These are phyloP conservation scores for Trinorchestia longiramus DNA, from an alignment of 1,140 invertebrate genomes.

Conservation along the genomic window DNA sequence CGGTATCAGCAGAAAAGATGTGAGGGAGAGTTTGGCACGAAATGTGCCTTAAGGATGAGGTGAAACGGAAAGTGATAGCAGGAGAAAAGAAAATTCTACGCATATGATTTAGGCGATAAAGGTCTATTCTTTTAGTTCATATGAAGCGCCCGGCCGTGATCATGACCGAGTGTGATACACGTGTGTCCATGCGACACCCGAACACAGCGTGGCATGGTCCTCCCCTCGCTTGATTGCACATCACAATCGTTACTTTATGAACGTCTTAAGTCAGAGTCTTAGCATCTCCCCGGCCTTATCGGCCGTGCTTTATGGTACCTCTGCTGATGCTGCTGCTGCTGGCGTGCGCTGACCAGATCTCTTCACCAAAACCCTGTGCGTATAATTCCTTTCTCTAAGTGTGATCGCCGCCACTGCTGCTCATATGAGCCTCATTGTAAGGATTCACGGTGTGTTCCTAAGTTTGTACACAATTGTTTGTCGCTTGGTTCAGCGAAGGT, in stretches of 20 bases:
- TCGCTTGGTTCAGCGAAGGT: no score
- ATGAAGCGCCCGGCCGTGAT: background rate
- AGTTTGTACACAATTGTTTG: no score
- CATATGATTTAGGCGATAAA: no score
- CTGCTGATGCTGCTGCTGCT: background rate
- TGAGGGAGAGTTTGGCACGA: no score
- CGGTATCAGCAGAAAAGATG: no score
- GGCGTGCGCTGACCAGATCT: no score
- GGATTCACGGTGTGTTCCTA: no score
- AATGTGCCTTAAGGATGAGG: no score
- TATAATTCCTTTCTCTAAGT: background rate
- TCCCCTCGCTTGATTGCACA: slow-evolving; percentile 11
- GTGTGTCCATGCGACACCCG: background rate
- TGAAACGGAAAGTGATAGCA: no score
- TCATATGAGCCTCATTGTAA: background rate
- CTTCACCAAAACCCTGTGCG: background rate
- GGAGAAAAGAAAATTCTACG: no score
- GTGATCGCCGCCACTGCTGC: background rate
- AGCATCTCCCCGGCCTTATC: slow-evolving; percentile 24
- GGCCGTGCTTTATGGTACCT: background rate
- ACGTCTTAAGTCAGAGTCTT: slow-evolving; percentile 36
- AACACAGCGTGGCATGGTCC: background rate
- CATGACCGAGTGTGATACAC: background rate
- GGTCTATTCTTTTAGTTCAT: no score
- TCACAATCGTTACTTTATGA: slow-evolving; percentile 33